Conservation (phyloP, 2,113 vertebrate species). For the Barnardius zonarius region DNA sequence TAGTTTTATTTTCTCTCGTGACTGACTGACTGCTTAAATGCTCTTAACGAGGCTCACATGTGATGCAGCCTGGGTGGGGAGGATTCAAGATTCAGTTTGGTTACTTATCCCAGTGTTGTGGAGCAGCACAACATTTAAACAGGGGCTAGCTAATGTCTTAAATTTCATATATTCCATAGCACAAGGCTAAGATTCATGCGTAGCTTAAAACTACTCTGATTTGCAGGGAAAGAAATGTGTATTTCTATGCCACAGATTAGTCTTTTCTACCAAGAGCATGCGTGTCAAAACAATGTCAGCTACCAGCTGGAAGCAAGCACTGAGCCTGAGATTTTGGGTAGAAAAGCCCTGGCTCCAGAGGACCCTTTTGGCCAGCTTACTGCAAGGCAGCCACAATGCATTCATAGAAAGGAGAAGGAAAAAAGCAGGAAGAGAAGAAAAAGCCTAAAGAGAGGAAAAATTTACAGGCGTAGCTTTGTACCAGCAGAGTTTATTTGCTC, state of each 20-base stretch:
- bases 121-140: neutral
- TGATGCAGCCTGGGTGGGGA: neutral
- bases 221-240: neutral
- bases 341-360: neutral
- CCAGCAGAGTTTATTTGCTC: slow-evolving; percentile 16
- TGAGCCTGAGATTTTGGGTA: neutral
- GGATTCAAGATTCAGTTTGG: neutral
- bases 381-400: neutral
- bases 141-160: neutral
- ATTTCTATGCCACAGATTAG: neutral
- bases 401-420: neutral
- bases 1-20: neutral
- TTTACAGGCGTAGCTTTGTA: neutral
- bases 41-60: neutral
- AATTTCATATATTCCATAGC: neutral
- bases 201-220: neutral
- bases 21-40: neutral
- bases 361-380: neutral
- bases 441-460: neutral
- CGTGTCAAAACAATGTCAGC: rapidly evolving
- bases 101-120: neutral
- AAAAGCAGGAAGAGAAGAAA: neutral
- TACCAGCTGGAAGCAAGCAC: neutral
- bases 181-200: neutral
- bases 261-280: rapidly evolving